Conservation (phyloP, 2,888 invertebrate species). For the Chirona hameri region DNA sequence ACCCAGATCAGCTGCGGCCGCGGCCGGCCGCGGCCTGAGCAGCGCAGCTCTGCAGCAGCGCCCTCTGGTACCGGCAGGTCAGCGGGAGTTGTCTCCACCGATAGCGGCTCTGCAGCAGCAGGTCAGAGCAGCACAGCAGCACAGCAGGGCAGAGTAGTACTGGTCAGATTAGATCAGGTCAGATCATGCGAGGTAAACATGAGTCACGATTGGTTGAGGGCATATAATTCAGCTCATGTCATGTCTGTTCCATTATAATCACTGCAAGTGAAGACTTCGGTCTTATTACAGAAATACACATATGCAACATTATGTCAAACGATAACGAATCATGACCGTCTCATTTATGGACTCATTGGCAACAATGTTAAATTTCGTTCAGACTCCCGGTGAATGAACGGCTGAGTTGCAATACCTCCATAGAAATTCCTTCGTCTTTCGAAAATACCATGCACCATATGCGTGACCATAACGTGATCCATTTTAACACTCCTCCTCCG, state of each 20-base stretch:
- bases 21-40: constrained; percentile 64
- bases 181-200: too few species aligned
- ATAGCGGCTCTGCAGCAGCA: neutral
- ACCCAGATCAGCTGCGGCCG: constrained; percentile 75
- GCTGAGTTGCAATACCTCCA: neutral
- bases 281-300: too few species aligned
- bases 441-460: neutral
- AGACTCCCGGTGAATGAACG: too few species aligned
- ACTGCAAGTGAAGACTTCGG: too few species aligned
- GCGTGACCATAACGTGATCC: neutral
- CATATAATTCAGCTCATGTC: too few species aligned
- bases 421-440: too few species aligned
- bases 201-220: too few species aligned
- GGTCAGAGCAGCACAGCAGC: neutral
- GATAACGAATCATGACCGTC: too few species aligned
- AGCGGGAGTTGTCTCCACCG: neutral
- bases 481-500: neutral
- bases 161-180: neutral
- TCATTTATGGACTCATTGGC: too few species aligned
- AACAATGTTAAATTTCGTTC: too few species aligned
- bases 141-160: neutral
- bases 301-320: too few species aligned
- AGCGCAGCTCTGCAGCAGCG: constrained; percentile 54
- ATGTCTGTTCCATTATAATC: too few species aligned
- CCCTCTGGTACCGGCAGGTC: constrained; percentile 37